These are phyloP conservation scores for Ceriagrion tenellum DNA, from an alignment of 2,888 invertebrate species.

Conservation along the genomic window DNA sequence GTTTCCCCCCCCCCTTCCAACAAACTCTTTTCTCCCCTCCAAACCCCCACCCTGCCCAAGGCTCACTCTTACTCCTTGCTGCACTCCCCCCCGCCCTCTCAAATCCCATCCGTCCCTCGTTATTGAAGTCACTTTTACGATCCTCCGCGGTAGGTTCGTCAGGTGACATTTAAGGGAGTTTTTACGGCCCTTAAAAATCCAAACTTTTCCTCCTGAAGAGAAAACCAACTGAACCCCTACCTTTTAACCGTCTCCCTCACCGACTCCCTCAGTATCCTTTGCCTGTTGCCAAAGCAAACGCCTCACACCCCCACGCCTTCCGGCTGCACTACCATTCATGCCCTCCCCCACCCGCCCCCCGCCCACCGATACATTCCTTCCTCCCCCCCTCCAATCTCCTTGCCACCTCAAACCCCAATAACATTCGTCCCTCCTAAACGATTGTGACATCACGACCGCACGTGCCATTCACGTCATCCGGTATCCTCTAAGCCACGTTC, in stretches of 20 bases:
- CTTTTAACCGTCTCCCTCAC: background rate
- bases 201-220: slow-evolving; percentile 52
- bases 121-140: slow-evolving; percentile 59
- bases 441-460: background rate
- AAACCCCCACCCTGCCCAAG: too few relatives aligned
- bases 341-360: background rate
- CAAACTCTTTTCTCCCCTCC: too few relatives aligned
- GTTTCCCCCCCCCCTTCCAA: background rate
- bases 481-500: background rate
- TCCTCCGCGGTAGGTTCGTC: slow-evolving; percentile 51
- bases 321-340: background rate
- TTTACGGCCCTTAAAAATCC: slow-evolving; percentile 66
- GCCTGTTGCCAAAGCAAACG: slow-evolving; percentile 47
- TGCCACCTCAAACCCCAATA: background rate
- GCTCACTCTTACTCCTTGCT: background rate
- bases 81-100: background rate
- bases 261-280: background rate
- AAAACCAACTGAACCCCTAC: background rate
- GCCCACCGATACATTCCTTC: background rate
- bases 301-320: background rate
- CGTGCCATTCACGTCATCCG: slow-evolving; percentile 9
- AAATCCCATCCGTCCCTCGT: background rate
- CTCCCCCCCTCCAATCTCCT: background rate
- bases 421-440: background rate
- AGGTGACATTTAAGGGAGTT: slow-evolving; percentile 65